Percentiles rank a stretch among this genome's conserved stretches.
Conservation (phyloP, 2,888 invertebrate genomes). For the Campoplex capitator region DNA sequence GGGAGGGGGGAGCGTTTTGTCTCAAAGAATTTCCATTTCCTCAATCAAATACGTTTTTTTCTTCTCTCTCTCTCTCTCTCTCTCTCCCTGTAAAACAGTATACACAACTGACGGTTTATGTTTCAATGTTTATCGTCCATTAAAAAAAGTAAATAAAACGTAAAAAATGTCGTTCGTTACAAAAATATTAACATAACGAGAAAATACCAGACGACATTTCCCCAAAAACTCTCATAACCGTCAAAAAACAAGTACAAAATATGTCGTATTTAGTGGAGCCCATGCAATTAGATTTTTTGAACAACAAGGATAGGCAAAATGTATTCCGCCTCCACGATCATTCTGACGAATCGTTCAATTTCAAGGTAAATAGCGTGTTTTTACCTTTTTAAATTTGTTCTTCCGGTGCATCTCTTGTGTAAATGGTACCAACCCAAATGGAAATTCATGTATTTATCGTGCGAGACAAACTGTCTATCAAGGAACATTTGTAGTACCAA, state of each 20-base stretch:
- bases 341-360: constrained; percentile 87
- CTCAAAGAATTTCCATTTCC: constrained; percentile 29
- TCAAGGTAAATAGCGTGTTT: constrained; percentile 85
- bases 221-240: constrained; percentile 61
- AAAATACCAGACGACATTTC: constrained; percentile 10
- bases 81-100: not conserved
- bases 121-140: not conserved
- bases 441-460: too few relatives aligned
- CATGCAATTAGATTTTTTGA: constrained; percentile 70
- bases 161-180: constrained; percentile 20
- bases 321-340: constrained; percentile 78
- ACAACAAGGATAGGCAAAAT: constrained; percentile 73
- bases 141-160: constrained; percentile 1
- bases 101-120: constrained; percentile 19
- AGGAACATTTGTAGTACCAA: not conserved
- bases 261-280: constrained; percentile 70
- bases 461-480: too few relatives aligned
- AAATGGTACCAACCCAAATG: too few relatives aligned
- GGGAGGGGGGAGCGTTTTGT: constrained; percentile 27
- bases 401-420: constrained; percentile 21
- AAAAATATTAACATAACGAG: not conserved
- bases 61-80: too few relatives aligned
- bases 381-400: constrained; percentile 34
- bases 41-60: constrained; percentile 16
- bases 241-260: constrained; percentile 34